A percentile compares a stretch with the other conserved stretches of the same genome.
Conservation (phyloP, 2,888 invertebrate genomes). For the Synanthedon vespiformis region DNA sequence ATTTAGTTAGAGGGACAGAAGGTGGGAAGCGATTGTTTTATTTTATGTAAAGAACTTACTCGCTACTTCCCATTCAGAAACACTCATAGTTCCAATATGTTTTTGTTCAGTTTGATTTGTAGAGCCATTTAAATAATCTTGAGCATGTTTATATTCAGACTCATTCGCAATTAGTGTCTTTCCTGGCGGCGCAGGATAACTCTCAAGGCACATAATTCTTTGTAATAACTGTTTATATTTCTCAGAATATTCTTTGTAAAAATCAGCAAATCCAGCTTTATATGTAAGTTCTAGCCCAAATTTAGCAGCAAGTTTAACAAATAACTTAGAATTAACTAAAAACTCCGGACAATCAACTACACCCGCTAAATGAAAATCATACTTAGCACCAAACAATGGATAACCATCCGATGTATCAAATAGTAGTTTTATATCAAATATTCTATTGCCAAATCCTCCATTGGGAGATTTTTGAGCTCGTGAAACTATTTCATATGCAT, state of each 20-base stretch:
- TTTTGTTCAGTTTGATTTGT: conserved; percentile 40
- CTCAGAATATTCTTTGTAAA: conserved; percentile 73
- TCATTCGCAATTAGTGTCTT: conserved; percentile 69
- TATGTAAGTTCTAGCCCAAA: conserved; percentile 77
- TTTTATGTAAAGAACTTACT: conserved; percentile 71
- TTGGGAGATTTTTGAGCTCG: conserved; percentile 71
- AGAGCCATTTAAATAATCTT: conserved; percentile 62
- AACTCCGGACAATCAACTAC: conserved; percentile 99
- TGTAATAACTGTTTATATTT: conserved; percentile 70
- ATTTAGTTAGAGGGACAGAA: too few relatives aligned
- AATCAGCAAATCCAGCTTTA: conserved; percentile 83
- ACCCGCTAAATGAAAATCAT: conserved; percentile 94
- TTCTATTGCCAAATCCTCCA: conserved; percentile 80
- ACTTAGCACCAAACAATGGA: conserved; percentile 95
- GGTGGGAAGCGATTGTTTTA: too few relatives aligned
- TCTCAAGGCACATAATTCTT: conserved; percentile 85
- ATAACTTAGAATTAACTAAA: conserved; percentile 90
- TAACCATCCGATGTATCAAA: conserved; percentile 74
- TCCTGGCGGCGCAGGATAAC: conserved; percentile 77
- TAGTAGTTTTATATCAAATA: conserved; percentile 80
- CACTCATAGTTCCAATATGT: conserved; percentile 84
- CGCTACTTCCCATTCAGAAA: conserved; percentile 93
- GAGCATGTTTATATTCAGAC: conserved; percentile 81
- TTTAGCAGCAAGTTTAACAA: conserved; percentile 79
- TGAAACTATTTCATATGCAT: conserved; percentile 91